Percentiles rank a stretch among this genome's conserved stretches.
phyloP scores from a whole-genome alignment of 2,113 vertebrate species.

The Apeltes quadracus region DNA sequence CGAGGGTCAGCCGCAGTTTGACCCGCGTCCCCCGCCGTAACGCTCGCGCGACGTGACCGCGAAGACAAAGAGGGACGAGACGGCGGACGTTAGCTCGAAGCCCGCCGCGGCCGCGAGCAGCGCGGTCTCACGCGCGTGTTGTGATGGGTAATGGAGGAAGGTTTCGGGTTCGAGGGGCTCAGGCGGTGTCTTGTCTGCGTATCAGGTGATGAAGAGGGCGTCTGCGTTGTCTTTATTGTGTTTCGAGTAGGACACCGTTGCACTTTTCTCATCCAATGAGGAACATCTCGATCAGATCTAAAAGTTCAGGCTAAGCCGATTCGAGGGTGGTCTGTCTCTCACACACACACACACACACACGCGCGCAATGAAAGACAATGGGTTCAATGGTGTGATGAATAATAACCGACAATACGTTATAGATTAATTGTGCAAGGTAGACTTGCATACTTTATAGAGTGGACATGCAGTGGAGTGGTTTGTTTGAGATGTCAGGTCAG shows the following conservation, averaged over 20 bases:
- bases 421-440: not conserved
- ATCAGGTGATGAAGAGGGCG: fast-evolving
- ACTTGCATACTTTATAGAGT: not conserved
- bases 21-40: not conserved
- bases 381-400: not conserved
- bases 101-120: not conserved
- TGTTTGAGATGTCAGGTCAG: not conserved
- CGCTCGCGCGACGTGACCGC: not conserved
- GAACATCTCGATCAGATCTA: not conserved
- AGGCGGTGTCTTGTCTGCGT: not conserved
- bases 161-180: fast-evolving
- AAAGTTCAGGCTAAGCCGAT: not conserved
- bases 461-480: not conserved
- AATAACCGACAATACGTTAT: not conserved
- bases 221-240: not conserved
- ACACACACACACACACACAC: too few species aligned
- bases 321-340: not conserved
- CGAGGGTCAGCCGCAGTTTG: not conserved
- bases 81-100: conserved; percentile 9
- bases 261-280: not conserved
- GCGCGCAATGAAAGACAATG: not conserved
- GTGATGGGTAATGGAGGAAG: not conserved
- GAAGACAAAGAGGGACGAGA: conserved; percentile 48
- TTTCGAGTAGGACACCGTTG: not conserved
- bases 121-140: not conserved